Base-by-base conservation (phyloP, 2,113 vertebrate species). In the Archilochus colubris region DNA sequence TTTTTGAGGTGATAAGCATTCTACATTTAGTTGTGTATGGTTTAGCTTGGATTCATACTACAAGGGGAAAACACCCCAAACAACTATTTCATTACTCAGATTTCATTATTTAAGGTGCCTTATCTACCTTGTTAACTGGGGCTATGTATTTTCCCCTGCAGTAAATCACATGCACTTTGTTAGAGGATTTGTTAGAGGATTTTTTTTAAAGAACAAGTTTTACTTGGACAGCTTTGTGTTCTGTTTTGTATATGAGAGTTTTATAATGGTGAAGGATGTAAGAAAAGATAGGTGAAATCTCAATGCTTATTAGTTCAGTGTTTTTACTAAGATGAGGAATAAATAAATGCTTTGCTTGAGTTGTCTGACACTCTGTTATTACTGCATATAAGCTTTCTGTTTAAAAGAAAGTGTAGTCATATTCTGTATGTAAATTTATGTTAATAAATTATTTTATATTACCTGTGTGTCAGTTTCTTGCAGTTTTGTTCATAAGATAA, bases 361-460 rank as follows among this genome's bases (percentile, higher is more conserved):
- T 91, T 92, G 51, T 96, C 85, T 92, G 62, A 92, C 44, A 80
- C 38, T 72, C 44, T 91, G 7, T 87, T 87, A 92, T 90, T 84
- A 46, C 82, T 9, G 10, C 25, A 51, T 92, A 75, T 51, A 92
- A 93, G 73, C 87, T 97, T 97, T 97, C 92, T 95, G 73, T 97
- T 97, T 95, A 95, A 97, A 96, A 97, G 96, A 95, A 97, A 97
- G 70, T 94, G 66, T 94, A 81, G 81, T 94, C 54, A 63, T 95
- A 69, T 95, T 93, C 91, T 95, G 51, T 91, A 87, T 97, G 95
- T 97, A 97, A 96, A 97, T 97, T 94, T 94, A 95, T 97, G 96
- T 98, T 91, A 98, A 98, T 98, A 98, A 97, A 96, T 93, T 96
- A 95, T 98, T 98, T 98, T 98, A 80, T 97, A 97, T n/a, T 75